Evolutionary conservation across 2,888 invertebrate species (phyloP), one percentile per base, ranked within the genome.

Genomic region (Leptothorax acervorum): DNA sequence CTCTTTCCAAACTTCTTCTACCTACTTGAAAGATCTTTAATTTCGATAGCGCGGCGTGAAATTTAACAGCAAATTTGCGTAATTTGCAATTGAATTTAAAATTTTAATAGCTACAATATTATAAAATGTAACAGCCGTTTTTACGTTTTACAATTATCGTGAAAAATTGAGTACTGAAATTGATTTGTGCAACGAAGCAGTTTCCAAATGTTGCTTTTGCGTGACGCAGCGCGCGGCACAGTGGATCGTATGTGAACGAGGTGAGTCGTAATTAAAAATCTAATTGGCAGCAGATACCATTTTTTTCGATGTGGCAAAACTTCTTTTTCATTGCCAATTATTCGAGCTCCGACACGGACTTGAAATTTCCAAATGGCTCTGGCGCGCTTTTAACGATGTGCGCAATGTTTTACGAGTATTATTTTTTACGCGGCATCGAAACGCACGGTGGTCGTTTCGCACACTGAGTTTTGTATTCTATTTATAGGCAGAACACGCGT

Each of bases 311-410:
- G 42, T 28, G 55, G 45, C 70, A 45, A 74, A 76, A 73, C 66
- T 81, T 79, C 74, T 87, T 75, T 75, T 75, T 39, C 79, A 57
- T 42, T 73, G 81, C 83, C 81, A 87, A 87, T 87, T 85, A 87
- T 85, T 83, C 71, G 79, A 75, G 51, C 31, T 57, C 75, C 35
- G 51, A 60, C 62, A 66, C 60, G 62, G 65, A 75, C 76, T 70
- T 75, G 66, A 82, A 86, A 76, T 76, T 65, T 66, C 71, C 75
- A 57, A 66, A 71, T 73, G 71, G 62, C 39, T 63, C 12, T 28
- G 66, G n/a, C 65, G 42, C 39, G 71, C 60, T 81, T 86, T 85
- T 75, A 83, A 70, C 75, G 31, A 60, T 57, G 60, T 65, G 55
- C 51, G 66, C 76, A 66, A 71, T 68, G 83, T 75, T 84, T 86